Evolutionary conservation across 2,113 vertebrate species (phyloP).

Genomic region (Antidorcas marsupialis): DNA sequence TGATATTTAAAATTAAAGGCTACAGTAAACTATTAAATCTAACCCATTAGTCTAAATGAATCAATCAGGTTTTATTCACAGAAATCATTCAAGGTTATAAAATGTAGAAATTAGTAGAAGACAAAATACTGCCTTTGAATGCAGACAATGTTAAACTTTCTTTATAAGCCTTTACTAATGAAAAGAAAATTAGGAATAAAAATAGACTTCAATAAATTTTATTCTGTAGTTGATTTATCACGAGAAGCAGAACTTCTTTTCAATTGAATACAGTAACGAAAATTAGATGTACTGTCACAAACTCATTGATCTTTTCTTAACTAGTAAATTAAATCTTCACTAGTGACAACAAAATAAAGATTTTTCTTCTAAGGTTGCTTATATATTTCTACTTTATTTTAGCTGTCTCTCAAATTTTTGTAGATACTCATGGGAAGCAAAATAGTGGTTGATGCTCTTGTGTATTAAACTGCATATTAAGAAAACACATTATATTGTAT

Average conservation of each 20-base stretch:
- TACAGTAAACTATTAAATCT: too few species aligned
- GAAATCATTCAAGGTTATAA: too few species aligned
- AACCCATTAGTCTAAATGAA: too few species aligned
- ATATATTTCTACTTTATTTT: background rate
- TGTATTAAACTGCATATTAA: background rate
- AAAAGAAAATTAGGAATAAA: background rate
- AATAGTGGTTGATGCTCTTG: background rate
- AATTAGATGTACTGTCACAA: background rate
- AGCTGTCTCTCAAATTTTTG: background rate
- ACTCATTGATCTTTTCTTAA: background rate
- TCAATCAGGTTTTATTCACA: too few species aligned
- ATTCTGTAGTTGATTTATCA: background rate
- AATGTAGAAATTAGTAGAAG: background rate
- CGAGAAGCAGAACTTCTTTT: background rate
- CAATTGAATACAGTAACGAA: background rate
- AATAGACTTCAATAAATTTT: background rate
- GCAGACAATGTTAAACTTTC: background rate
- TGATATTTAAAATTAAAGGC: background rate
- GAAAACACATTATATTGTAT: background rate
- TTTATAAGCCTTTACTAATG: background rate
- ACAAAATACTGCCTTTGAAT: background rate
- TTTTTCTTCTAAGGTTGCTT: background rate
- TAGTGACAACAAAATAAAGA: background rate
- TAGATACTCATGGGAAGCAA: background rate
- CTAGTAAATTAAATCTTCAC: background rate